Conservation (phyloP, 30 jellyfish, hydroid and myxozoan genomes). For the Aurelia sp. region DNA sequence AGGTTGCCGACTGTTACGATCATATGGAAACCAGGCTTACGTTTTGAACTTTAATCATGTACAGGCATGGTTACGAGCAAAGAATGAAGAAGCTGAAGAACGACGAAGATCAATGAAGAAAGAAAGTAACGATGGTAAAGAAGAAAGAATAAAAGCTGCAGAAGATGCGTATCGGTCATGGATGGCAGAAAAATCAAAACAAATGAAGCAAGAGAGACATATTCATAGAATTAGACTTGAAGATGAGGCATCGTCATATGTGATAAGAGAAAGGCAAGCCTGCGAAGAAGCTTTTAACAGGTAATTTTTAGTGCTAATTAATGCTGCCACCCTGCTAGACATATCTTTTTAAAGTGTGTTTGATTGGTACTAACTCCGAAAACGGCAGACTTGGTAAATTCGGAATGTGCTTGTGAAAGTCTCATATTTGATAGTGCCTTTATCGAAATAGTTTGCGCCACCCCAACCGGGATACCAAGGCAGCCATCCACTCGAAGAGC, state of each 20-base stretch:
- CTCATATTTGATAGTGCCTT: too few species aligned
- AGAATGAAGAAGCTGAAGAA: conserved; percentile 56
- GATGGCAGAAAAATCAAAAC: conserved; percentile 80
- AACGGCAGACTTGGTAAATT: too few species aligned
- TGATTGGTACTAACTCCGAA: too few species aligned
- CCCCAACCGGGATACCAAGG: too few species aligned
- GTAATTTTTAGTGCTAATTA: conserved; percentile 10
- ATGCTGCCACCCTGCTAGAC: too few species aligned
- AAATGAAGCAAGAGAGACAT: conserved; percentile 71
- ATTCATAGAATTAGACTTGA: conserved; percentile 68
- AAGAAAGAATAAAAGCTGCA: conserved; percentile 58
- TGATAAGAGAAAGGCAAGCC: conserved; percentile 79
- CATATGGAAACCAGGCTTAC: too few species aligned
- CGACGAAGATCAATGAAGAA: conserved; percentile 8
- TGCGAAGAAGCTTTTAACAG: conserved; percentile 93
- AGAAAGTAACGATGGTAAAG: conserved; percentile 12
- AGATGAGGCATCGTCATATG: conserved; percentile 89
- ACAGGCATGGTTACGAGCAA: conserved; percentile 81
- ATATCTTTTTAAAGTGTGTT: too few species aligned
- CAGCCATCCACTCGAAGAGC: too few species aligned
- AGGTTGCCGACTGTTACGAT: too few species aligned
- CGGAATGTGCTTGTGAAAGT: too few species aligned
- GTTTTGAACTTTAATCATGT: neutral
- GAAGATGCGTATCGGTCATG: conserved; percentile 77
- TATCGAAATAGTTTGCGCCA: too few species aligned